Conservation (phyloP, 2,888 invertebrate genomes). For the Ormyrus thymus region DNA sequence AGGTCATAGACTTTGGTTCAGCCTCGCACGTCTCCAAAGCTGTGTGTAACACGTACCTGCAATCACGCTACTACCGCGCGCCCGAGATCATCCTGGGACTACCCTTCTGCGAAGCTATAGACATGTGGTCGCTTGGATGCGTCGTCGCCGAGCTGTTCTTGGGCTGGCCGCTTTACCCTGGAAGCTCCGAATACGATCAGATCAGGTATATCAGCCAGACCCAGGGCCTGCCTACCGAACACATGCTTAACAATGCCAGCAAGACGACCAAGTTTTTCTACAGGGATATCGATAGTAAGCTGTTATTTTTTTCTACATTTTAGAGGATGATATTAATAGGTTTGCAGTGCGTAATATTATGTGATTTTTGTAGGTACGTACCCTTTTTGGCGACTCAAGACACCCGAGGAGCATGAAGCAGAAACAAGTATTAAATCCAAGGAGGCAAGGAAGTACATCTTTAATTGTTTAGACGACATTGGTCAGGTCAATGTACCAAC, state of each 20-base stretch:
- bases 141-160: constrained; percentile 99
- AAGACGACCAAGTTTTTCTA: constrained; percentile 99
- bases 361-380: constrained; percentile 77
- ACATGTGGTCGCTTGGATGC: constrained; percentile 99
- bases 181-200: constrained; percentile 99
- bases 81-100: constrained; percentile 98
- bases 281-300: constrained; percentile 91
- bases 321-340: too few species aligned
- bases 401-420: constrained; percentile 98
- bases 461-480: constrained; percentile 99
- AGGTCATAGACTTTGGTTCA: constrained; percentile 99
- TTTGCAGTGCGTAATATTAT: too few species aligned
- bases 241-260: constrained; percentile 97
- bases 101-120: constrained; percentile 99
- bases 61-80: constrained; percentile 98
- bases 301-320: not conserved
- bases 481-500: constrained; percentile 97
- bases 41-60: constrained; percentile 99
- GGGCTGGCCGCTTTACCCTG: constrained; percentile 99
- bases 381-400: constrained; percentile 91
- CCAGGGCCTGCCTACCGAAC: constrained; percentile 97
- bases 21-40: constrained; percentile 99
- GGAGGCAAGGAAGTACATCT: constrained; percentile 99
- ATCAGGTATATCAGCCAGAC: constrained; percentile 98
- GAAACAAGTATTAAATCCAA: constrained; percentile 99